Evolutionary conservation across 2,113 vertebrate species (phyloP).

Genomic region (Xiphophorus maculatus): DNA sequence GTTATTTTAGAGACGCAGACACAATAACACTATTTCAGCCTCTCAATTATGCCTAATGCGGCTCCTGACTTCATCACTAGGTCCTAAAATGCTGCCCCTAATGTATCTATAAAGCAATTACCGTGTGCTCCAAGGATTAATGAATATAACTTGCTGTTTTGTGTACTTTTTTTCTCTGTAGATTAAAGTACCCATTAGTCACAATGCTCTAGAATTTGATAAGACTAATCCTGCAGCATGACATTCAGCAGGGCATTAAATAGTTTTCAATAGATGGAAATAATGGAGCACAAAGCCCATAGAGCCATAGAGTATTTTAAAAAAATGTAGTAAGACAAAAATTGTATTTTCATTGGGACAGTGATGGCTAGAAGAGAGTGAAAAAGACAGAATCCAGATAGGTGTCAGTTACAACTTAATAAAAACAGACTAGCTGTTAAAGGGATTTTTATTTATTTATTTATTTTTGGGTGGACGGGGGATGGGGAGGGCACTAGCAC

Average conservation of each 20-base stretch:
- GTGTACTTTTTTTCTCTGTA: slow-evolving; percentile 41
- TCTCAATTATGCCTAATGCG: slow-evolving; percentile 58
- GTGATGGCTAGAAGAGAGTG: slow-evolving; percentile 11
- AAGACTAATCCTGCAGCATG: slow-evolving; percentile 44
- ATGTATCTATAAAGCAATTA: slow-evolving; percentile 76
- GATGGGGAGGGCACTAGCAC: not conserved
- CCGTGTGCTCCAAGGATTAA: slow-evolving; percentile 60
- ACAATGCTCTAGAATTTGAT: slow-evolving; percentile 61
- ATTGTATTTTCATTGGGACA: slow-evolving; percentile 27
- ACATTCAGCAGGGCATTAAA: slow-evolving; percentile 36
- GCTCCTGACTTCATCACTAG: slow-evolving; percentile 63
- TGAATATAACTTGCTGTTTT: slow-evolving; percentile 65
- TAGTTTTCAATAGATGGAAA: slow-evolving; percentile 46
- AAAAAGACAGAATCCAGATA: slow-evolving; percentile 5
- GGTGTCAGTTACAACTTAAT: slow-evolving; percentile 8
- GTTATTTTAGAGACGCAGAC: slow-evolving; percentile 41
- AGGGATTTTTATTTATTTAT: not conserved
- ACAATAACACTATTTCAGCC: slow-evolving; percentile 59
- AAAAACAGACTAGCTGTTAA: slow-evolving; percentile 14
- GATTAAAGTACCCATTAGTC: slow-evolving; percentile 61
- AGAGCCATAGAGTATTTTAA: slow-evolving; percentile 7
- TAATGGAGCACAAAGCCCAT: slow-evolving; percentile 9
- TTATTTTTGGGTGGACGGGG: too few species aligned
- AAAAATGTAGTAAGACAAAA: slow-evolving; percentile 9
- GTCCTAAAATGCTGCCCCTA: slow-evolving; percentile 60